Evolutionary conservation across 2,113 vertebrate genomes (phyloP).

Genomic region (Centrocercus urophasianus): DNA sequence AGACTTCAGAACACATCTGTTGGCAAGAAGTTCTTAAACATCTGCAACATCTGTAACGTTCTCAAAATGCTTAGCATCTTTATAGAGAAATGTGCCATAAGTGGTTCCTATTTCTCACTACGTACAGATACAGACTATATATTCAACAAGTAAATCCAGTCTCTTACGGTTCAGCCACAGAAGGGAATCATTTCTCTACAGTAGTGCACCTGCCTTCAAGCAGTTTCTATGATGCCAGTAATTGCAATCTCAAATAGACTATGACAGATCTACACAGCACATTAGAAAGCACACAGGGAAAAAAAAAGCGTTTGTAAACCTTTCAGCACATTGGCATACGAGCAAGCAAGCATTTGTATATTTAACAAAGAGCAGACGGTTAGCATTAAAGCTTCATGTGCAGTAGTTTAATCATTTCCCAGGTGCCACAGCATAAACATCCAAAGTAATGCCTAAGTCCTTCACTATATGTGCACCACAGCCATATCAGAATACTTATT

Average conservation of each 20-base stretch:
- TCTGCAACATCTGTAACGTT: neutral
- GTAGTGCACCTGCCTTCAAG: neutral
- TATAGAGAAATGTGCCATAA: neutral
- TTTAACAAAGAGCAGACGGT: conserved; percentile 7
- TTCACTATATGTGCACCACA: neutral
- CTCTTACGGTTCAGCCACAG: neutral
- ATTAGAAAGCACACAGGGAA: neutral
- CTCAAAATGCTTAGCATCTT: neutral
- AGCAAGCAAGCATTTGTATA: neutral
- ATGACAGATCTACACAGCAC: neutral
- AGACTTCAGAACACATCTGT: neutral
- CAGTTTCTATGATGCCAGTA: neutral
- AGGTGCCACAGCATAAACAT: neutral
- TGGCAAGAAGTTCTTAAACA: neutral
- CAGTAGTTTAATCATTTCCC: neutral
- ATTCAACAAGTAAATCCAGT: neutral
- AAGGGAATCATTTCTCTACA: neutral
- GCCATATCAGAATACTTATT: neutral
- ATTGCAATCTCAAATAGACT: neutral
- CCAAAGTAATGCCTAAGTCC: neutral
- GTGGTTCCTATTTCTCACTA: neutral
- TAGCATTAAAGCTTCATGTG: neutral
- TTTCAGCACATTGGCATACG: neutral
- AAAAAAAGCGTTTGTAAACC: neutral
- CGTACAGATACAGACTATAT: neutral